Base-by-base conservation (phyloP, 2,888 invertebrate genomes). In the Ditula angustiorana region DNA sequence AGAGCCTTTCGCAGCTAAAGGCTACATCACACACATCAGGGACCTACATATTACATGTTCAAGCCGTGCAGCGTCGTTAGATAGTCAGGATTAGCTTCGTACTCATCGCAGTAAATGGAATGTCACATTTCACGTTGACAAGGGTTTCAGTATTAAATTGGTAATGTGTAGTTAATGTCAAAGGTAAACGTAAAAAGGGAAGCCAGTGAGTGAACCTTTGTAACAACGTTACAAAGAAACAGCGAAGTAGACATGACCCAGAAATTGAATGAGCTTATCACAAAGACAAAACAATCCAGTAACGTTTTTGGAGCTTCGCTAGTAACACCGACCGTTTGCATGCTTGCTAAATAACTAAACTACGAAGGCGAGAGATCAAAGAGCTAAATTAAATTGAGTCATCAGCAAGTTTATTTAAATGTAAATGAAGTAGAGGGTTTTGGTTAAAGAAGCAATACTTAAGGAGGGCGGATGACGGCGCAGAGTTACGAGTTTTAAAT, bases 401-500 rank as follows among this genome's bases (percentile, higher is more conserved):
- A 64, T 64, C 44, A 46, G 35, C 33, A 26, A 52, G 52, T 58
- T 52, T 61, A 66, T 52, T 66, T 47, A 61, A 61, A 61, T 61
- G 61, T 49, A 66, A 53, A 66, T 66, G 58, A 61, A 52, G 66
- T 26, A 64, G 63, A 64, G 50, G 50, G 57, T 58, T 41, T 37
- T 26, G 52, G 61, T 10, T 58, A 50, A 46, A 58, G 41, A 50
- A 58, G 63, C 52, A 46, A 52, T 52, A 58, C 58, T 46, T 41
- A 19, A 61, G 53, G 41, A 21, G 16, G 26, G 57, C 63, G 57
- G 57, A 53, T 35, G 63, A 26, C 41, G 63, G 52, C 41, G 19
- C 58, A 26, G 35, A 64, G 63, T 64, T 64, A 64, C 63, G 63
- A 52, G 63, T 64, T 53, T 64, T 64, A 46, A 67, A 68, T 46